These are phyloP conservation scores for Phlogophora meticulosa DNA, from an alignment of 2,888 invertebrate genomes.

Conservation along the genomic window DNA sequence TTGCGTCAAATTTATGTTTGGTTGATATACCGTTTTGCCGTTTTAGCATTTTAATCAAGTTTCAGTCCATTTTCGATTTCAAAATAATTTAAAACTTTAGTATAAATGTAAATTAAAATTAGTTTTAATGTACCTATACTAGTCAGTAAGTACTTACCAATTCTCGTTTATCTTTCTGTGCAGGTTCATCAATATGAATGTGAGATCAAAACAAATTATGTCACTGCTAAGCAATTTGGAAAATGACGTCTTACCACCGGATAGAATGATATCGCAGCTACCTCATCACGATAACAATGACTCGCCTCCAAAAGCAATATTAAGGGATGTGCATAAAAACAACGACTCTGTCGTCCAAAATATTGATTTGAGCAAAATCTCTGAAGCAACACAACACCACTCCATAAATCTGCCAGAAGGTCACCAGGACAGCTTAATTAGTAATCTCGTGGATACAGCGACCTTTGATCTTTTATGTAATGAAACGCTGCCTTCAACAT, in stretches of 20 bases:
- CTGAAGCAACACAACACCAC: conserved; percentile 28
- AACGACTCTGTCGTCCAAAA: conserved; percentile 30
- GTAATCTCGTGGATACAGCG: conserved; percentile 28
- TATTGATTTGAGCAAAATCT: conserved; percentile 33
- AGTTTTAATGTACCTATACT: conserved; percentile 27
- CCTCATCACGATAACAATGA: conserved; percentile 30
- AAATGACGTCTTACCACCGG: conserved; percentile 33
- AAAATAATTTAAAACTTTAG: conserved; percentile 26
- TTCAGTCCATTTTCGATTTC: conserved; percentile 25
- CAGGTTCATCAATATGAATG: conserved; percentile 32
- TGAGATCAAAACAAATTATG: conserved; percentile 27
- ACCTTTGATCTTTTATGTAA: conserved; percentile 30
- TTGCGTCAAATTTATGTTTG: conserved; percentile 26
- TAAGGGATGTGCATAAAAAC: conserved; percentile 21
- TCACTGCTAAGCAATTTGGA: conserved; percentile 30
- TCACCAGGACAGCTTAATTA: conserved; percentile 27
- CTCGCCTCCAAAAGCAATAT: conserved; percentile 31
- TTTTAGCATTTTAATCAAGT: conserved; percentile 25
- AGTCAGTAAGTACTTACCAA: conserved; percentile 33
- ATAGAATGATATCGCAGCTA: conserved; percentile 30
- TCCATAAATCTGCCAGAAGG: conserved; percentile 27
- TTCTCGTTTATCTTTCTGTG: conserved; percentile 29
- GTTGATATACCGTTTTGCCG: conserved; percentile 25
- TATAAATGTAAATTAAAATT: conserved; percentile 29
- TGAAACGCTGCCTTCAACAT: conserved; percentile 29